Conservation (phyloP, 2,888 invertebrate species). For the Andrena marginata region DNA sequence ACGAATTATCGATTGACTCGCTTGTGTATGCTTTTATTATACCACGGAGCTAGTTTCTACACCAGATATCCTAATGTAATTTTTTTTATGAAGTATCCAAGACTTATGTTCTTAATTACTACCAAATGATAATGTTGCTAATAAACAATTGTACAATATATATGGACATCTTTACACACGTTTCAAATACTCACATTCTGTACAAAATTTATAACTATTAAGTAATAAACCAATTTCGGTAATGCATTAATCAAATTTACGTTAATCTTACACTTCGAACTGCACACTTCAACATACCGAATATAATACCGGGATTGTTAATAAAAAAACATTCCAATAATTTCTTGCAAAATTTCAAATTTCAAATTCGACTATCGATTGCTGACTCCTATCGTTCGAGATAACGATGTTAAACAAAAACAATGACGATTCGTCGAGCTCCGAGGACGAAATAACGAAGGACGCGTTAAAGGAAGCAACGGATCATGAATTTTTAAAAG, state of each 20-base stretch:
- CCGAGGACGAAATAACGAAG: slow-evolving; percentile 75
- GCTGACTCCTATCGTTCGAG: not conserved
- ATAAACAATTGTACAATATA: slow-evolving; percentile 50
- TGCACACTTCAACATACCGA: not conserved
- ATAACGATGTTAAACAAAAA: slow-evolving; percentile 22
- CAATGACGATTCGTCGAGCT: slow-evolving; percentile 67
- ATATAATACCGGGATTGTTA: not conserved
- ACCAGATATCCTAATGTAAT: slow-evolving; percentile 23
- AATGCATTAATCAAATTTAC: slow-evolving; percentile 45
- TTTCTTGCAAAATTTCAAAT: not conserved
- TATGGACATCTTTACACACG: slow-evolving; percentile 56
- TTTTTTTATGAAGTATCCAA: slow-evolving; percentile 34
- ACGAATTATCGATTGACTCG: slow-evolving; percentile 23
- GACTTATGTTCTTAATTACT: slow-evolving; percentile 49
- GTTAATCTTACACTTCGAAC: not conserved
- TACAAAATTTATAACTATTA: slow-evolving; percentile 59
- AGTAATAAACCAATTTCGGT: slow-evolving; percentile 57
- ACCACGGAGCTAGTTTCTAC: not conserved
- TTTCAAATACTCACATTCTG: slow-evolving; percentile 57
- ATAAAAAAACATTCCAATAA: not conserved
- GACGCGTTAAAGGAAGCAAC: slow-evolving; percentile 76
- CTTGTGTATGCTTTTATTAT: slow-evolving; percentile 25
- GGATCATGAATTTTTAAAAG: slow-evolving; percentile 75
- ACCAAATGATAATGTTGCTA: slow-evolving; percentile 47
- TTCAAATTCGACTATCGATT: slow-evolving; percentile 32